A percentile compares a stretch with the other conserved stretches of the same genome.
Evolutionary conservation across 2,888 invertebrate genomes (phyloP).

Genomic region (Germaria angustata): DNA sequence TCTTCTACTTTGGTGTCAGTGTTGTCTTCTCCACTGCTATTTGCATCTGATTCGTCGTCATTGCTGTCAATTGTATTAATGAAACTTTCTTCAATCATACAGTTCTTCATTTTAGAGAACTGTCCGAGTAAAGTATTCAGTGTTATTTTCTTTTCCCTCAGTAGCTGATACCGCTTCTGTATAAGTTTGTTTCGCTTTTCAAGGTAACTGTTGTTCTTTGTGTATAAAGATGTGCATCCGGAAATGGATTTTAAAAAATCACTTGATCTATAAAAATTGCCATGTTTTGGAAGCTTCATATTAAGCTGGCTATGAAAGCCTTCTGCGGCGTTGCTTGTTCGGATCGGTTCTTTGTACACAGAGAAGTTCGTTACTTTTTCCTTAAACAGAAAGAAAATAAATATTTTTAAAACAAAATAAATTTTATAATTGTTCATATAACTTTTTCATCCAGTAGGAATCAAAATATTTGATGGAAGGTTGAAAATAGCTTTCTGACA

Average conservation of each 20-base stretch:
- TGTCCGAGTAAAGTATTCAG: constrained; percentile 51
- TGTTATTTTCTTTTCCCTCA: constrained; percentile 50
- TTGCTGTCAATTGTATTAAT: constrained; percentile 57
- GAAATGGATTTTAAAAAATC: constrained; percentile 55
- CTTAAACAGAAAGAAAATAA: constrained; percentile 47
- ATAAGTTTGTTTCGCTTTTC: constrained; percentile 26
- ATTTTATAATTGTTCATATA: constrained; percentile 48
- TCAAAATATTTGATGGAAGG: constrained; percentile 43
- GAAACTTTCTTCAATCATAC: constrained; percentile 50
- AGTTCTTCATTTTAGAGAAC: constrained; percentile 56
- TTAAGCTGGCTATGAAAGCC: constrained; percentile 32
- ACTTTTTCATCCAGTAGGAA: constrained; percentile 47
- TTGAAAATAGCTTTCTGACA: constrained; percentile 21
- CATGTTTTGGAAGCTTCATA: constrained; percentile 45
- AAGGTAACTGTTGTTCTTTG: constrained; percentile 25
- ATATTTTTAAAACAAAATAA: constrained; percentile 48
- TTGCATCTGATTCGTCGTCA: constrained; percentile 45
- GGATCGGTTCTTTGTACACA: constrained; percentile 54
- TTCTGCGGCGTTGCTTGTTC: constrained; percentile 46
- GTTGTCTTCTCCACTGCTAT: constrained; percentile 39
- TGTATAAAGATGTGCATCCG: constrained; percentile 42
- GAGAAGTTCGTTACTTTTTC: constrained; percentile 42
- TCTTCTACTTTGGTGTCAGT: not conserved
- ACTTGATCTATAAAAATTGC: constrained; percentile 52
- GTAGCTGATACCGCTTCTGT: constrained; percentile 25